These are phyloP conservation scores for Sminthopsis crassicaudata DNA, from an alignment of 2,113 vertebrate species.

Conservation along the genomic window DNA sequence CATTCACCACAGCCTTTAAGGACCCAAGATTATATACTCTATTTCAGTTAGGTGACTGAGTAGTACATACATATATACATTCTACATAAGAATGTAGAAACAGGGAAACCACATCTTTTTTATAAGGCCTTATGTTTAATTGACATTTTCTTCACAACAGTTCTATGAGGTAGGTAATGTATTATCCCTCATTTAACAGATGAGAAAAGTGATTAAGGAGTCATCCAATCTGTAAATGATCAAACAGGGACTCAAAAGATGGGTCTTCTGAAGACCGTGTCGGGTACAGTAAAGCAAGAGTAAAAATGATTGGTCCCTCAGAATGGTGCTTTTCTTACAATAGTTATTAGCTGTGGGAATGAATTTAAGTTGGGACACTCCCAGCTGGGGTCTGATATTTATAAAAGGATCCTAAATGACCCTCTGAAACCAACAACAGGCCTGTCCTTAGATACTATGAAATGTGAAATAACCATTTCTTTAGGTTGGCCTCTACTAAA, in stretches of 20 bases:
- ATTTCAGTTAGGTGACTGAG: background rate
- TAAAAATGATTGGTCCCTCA: background rate
- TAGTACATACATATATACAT: background rate
- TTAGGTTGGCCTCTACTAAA: background rate
- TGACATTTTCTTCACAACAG: background rate
- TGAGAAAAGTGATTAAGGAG: background rate
- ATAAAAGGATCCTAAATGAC: background rate
- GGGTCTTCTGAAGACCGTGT: background rate
- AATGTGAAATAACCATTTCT: background rate
- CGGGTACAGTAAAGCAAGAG: background rate
- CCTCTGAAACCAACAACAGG: background rate
- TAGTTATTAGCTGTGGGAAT: background rate
- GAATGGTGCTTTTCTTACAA: background rate
- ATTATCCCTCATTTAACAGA: background rate
- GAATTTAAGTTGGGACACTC: background rate
- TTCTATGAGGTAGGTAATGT: background rate
- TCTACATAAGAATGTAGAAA: background rate
- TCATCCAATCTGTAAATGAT: background rate
- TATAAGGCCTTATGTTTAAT: background rate
- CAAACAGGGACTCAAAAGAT: background rate
- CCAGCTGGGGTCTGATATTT: background rate
- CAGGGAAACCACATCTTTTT: background rate
- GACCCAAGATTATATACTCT: background rate
- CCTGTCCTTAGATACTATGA: background rate
- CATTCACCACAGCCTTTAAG: background rate